A percentile compares a stretch with the other conserved stretches of the same genome.
These are phyloP conservation scores for Anodontia alba DNA, from an alignment of 2,888 invertebrate genomes.

Conservation along the genomic window DNA sequence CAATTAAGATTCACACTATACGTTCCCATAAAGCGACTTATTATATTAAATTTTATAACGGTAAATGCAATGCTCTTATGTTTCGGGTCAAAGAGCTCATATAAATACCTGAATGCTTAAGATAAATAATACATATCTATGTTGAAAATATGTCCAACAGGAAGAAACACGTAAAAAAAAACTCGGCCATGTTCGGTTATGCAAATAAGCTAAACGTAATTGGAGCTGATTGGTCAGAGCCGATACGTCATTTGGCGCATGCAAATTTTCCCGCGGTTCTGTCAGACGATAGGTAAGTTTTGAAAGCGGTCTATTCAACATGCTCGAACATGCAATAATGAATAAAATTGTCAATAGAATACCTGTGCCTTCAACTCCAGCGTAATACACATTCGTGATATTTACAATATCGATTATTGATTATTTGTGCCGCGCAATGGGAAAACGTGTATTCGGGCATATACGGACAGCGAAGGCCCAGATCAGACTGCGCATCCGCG, in stretches of 20 bases:
- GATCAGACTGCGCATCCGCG: too few species aligned
- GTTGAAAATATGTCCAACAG: conserved; percentile 28
- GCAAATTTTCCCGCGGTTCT: conserved; percentile 68
- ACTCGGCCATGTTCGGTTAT: conserved; percentile 47
- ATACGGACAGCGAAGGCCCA: too few species aligned
- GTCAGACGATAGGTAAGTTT: conserved; percentile 62
- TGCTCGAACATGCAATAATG: conserved; percentile 53
- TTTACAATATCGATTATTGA: conserved; percentile 6
- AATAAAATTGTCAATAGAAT: conserved; percentile 50
- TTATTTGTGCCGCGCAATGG: background rate
- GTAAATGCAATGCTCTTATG: conserved; percentile 25
- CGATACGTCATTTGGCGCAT: conserved; percentile 47
- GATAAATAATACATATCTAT: conserved; percentile 43
- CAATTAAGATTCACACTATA: conserved; percentile 9
- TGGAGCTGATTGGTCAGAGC: conserved; percentile 47
- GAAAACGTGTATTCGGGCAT: too few species aligned
- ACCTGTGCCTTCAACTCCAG: conserved; percentile 19
- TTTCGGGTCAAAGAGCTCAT: conserved; percentile 33
- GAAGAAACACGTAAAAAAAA: conserved; percentile 21
- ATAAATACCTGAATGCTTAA: conserved; percentile 25
- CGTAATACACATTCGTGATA: conserved; percentile 15
- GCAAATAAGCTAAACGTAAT: conserved; percentile 58
- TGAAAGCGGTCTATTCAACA: conserved; percentile 53
- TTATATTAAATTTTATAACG: conserved; percentile 33
- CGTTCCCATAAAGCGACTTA: conserved; percentile 10